Base-by-base conservation (phyloP, 2,113 vertebrate genomes). In the Ancistrus triradiatus region DNA sequence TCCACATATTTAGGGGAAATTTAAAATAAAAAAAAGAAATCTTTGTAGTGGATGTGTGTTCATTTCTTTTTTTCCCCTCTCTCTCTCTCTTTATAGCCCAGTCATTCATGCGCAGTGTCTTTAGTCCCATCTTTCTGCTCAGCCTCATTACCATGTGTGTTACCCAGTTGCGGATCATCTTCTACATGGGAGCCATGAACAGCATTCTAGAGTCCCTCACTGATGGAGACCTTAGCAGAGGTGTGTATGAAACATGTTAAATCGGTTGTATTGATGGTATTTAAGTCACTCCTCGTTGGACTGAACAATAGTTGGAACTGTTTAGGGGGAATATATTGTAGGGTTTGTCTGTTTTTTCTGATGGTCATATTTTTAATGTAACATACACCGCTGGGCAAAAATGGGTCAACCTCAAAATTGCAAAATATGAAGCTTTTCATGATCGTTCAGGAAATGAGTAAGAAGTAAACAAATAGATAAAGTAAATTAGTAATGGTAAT, bases 121-220 rank as follows among this genome's bases (percentile, higher is more conserved):
- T 98, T 80, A 98, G 94, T 52, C 93, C 95, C 44, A 95, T 98
- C 81, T 89, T 98, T 83, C 3, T 99, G 77, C 92, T 97, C 71
- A 98, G 95, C 77, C 92, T 99, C 10, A 87, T 97, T 85, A 99
- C 96, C 75, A 99, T 99, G 96, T 97, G 95, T 18, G 89, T 98
- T 55, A 99, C 96, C 0, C 96, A 98, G 81, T 90, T 99, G 21
- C 84, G 95, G 0, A 93, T 99, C 78, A 98, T 98, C 86, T 98
- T 99, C 85, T 99, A 98, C 85, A 98, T 98, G 96, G 96, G 96
- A 0, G 95, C 96, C 79, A 97, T 98, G 95, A 98, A 97, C 80
- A 95, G 84, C 63, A 97, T 98, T 77, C 87, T 99, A 15, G 89
- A 92, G 73, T 93, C 90, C 10, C 83, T 98, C 47, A 89, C 90